Conservation (phyloP, 2,797 vertebrate genomes). For the Sternarchorhynchus goeldii region DNA sequence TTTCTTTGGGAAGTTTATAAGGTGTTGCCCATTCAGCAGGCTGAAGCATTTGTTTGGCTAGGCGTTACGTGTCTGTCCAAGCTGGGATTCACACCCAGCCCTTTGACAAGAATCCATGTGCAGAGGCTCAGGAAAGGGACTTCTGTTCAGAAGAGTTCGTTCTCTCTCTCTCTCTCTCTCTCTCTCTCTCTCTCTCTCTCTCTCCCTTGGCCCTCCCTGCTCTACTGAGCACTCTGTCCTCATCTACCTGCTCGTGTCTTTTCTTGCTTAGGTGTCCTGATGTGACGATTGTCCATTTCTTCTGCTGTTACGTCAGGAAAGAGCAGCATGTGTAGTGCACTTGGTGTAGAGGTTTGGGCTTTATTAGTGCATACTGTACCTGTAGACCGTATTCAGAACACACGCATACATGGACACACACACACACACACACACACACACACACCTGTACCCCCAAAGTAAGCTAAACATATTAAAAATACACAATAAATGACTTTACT, state of each 20-base stretch:
- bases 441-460: conserved; percentile 71
- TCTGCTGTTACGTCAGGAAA: conserved; percentile 19
- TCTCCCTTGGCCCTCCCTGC: neutral
- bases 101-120: neutral
- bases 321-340: conserved; percentile 28
- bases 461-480: conserved; percentile 82
- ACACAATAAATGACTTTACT: conserved; percentile 79
- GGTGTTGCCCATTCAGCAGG: neutral
- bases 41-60: too few species aligned
- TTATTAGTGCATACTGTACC: conserved; percentile 40
- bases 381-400: conserved; percentile 50
- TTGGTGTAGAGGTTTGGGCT: conserved; percentile 39
- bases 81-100: neutral
- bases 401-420: conserved; percentile 32
- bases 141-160: neutral
- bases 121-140: neutral
- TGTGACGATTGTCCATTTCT: neutral
- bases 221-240: conserved; percentile 13
- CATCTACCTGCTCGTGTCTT: conserved; percentile 16
- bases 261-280: conserved; percentile 11
- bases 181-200: conserved; percentile 2
- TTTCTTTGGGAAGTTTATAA: neutral
- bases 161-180: conserved; percentile 9
- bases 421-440: conserved; percentile 47
- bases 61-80: too few species aligned